Evolutionary conservation across 2,888 invertebrate species (phyloP), one percentile per base, ranked within the genome.

Genomic region (Smittia aterrima): DNA sequence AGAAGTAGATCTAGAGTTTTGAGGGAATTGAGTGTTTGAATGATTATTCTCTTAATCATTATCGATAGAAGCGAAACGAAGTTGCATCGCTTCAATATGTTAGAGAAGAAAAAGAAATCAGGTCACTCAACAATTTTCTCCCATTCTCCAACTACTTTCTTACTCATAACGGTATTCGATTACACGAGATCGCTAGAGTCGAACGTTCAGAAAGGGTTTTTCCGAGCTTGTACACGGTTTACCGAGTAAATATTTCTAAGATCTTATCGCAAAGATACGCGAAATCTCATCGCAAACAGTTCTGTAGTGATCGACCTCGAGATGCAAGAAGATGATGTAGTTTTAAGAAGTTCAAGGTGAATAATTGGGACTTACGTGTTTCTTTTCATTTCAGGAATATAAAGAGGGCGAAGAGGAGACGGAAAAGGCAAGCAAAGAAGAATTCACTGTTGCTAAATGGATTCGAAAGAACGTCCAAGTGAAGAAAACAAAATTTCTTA

Each of bases 401-500:
- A 82, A 82, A 4, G 85, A 85, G 6, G 81, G 77, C 7, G 83
- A 86, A 76, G 84, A 86, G 76, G 82, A 84, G 24, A 84, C 86
- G 0, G 90, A 92, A 75, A 93, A 93, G 82, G 90, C 93, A 0
- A 86, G 92, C 0, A 96, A 95, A 82, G 93, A 96, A 75, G 97
- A 98, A 82, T 95, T 95, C 82, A 87, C 90, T 0, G 89, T 99
- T 64, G 98, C 97, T 0, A 95, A 95, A 82, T 97, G 95, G 92
- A 85, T 99, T 78, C 91, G 95, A 74, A 93, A 93, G 77, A 96
- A 96, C 84, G 91, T 97, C 24, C 95, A 94, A 40, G 92, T 92
- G 1, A 97, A 98, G 85, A 95, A 94, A 82, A 98, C 97, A 0
- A 97, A 96, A 83, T 95, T 98, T 81, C 87, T 97, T 70, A 95